A percentile compares a stretch with the other conserved stretches of the same genome.
Evolutionary conservation across 2,113 vertebrate genomes (phyloP).

Genomic region (Neofelis nebulosa): DNA sequence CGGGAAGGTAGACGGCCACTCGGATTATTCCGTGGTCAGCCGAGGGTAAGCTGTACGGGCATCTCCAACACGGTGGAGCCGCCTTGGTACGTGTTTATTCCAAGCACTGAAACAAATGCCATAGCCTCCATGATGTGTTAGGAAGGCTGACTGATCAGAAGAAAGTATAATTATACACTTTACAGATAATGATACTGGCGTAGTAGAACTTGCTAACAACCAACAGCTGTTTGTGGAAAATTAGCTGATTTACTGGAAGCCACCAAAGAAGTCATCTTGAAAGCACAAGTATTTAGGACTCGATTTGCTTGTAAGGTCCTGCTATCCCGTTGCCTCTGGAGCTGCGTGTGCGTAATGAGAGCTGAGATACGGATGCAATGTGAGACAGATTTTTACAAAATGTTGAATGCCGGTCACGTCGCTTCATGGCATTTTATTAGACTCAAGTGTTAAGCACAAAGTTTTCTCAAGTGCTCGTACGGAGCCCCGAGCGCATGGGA

Average conservation of each 20-base stretch:
- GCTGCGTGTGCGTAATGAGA: rapidly evolving
- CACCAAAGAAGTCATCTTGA: background rate
- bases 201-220: background rate
- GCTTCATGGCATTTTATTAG: background rate
- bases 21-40: background rate
- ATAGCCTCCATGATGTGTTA: background rate
- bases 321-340: background rate
- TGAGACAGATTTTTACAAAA: background rate
- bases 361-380: background rate
- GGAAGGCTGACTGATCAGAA: background rate
- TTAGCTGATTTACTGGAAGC: background rate
- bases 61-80: background rate
- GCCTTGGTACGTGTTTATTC: background rate
- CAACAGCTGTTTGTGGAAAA: background rate
- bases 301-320: rapidly evolving
- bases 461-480: background rate
- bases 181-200: background rate
- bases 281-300: background rate
- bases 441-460: background rate
- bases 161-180: background rate
- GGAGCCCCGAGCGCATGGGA: background rate
- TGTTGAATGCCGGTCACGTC: background rate
- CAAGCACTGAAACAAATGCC: background rate
- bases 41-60: background rate
- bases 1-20: background rate